Evolutionary conservation across 2,797 vertebrate genomes (phyloP).

Genomic region (Borostomias antarcticus): DNA sequence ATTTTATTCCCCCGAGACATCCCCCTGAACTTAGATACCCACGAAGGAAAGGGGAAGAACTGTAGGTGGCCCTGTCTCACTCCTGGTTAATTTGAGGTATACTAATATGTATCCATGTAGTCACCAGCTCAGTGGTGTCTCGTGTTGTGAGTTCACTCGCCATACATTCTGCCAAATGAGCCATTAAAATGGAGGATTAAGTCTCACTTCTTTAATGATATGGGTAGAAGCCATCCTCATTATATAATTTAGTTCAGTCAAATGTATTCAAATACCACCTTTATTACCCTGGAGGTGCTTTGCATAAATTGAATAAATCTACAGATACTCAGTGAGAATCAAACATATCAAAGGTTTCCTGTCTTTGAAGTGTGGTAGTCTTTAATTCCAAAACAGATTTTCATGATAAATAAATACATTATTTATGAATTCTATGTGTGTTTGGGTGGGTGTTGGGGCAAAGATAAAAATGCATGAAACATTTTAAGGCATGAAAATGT

Average conservation of each 20-base stretch:
- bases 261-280: conserved; percentile 86
- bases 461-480: conserved; percentile 81
- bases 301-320: conserved; percentile 87
- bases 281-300: conserved; percentile 83
- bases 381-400: conserved; percentile 87
- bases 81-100: conserved; percentile 50
- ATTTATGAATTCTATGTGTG: conserved; percentile 83
- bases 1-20: conserved; percentile 52
- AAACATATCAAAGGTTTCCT: conserved; percentile 86
- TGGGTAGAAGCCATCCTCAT: conserved; percentile 76
- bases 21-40: conserved; percentile 45
- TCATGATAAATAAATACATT: conserved; percentile 86
- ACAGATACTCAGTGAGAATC: conserved; percentile 77
- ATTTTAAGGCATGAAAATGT: conserved; percentile 78
- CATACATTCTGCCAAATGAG: conserved; percentile 70
- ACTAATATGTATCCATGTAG: conserved; percentile 61
- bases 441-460: conserved; percentile 62
- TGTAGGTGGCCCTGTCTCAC: conserved; percentile 33
- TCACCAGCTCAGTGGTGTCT: conserved; percentile 61
- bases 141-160: conserved; percentile 63
- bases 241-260: conserved; percentile 82
- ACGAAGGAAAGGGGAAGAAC: conserved; percentile 56
- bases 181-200: conserved; percentile 73
- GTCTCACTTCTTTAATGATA: conserved; percentile 71
- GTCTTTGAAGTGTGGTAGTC: conserved; percentile 84